phyloP scores from a whole-genome alignment of 64 coral and sea anemone genomes.

The Montipora efflorescens region DNA sequence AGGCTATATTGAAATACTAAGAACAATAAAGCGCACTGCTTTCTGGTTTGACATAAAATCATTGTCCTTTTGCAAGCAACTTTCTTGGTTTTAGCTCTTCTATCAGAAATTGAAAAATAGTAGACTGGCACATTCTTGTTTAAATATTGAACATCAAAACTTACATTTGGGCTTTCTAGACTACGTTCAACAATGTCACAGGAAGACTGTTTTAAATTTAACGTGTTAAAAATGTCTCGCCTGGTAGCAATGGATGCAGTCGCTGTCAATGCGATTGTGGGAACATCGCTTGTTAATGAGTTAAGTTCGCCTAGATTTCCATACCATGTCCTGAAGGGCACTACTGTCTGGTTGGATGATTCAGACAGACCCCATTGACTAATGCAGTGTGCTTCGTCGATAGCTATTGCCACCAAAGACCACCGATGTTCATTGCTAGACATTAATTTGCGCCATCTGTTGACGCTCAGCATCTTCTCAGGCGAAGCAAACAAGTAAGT shows the following conservation, averaged over 20 bases:
- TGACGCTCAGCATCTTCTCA: too few species aligned
- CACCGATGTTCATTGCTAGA: background rate
- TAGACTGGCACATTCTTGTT: conserved; percentile 27
- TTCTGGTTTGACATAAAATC: background rate
- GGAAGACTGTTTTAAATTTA: conserved; percentile 8
- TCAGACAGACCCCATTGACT: conserved; percentile 29
- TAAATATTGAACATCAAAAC: conserved; percentile 32
- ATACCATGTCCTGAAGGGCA: conserved; percentile 53
- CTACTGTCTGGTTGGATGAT: background rate
- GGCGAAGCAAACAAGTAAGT: too few species aligned
- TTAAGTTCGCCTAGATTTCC: background rate
- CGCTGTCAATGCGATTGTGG: conserved; percentile 32
- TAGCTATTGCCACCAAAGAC: conserved; percentile 17
- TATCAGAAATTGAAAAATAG: background rate
- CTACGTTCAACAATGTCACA: conserved; percentile 27
- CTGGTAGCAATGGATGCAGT: conserved; percentile 51
- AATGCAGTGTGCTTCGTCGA: conserved; percentile 64
- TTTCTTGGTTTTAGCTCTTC: background rate
- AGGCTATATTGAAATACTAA: background rate
- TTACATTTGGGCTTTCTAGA: conserved; percentile 37
- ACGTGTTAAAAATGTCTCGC: conserved; percentile 44
- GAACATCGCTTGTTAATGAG: background rate
- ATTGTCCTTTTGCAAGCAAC: background rate
- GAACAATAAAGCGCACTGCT: background rate
- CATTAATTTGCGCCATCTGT: too few species aligned